Base-by-base conservation (phyloP, 2,113 vertebrate genomes). In the Ahaetulla prasina region DNA sequence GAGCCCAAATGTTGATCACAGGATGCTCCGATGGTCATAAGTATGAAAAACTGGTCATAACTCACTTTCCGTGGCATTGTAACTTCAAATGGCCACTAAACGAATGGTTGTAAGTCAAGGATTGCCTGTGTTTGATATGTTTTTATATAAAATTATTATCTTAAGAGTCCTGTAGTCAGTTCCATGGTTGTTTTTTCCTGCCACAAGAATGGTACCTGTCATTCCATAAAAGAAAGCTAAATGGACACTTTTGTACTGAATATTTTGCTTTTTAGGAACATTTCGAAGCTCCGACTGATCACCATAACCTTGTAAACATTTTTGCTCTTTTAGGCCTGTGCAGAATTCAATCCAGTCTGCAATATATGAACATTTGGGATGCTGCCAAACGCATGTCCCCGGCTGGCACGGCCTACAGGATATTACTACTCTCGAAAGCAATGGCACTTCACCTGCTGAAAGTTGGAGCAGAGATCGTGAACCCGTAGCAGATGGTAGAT, bases 401-500 rank as follows among this genome's bases (percentile, higher is more conserved):
- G 35, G 80, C 90, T 93, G 91, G 20, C 57, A 87, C 16, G 87
- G 87, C 85, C 91, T 93, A 91, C 85, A 74, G 39, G 43, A 0
- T 91, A 92, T 89, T 39, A 49, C 16, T 88, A 47, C 10, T 53
- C 90, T 85, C 39, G 92, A 89, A 85, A 90, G 50, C 43, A 47
- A 63, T 3, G 57, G 43, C 35, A 9, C 30, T 87, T 93, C 43
- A 18, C 92, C 94, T 87, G 95, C 93, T 95, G 85, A 80, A 23
- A 95, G 90, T 53, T 88, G 94, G 35, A 80, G 85, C 60, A 93
- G 93, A 90, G 91, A 94, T 39, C 53, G 85, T 68, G 96, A 96
- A 85, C 94, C 91, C 45, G 89, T 92, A 25, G 87, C 0, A 25
- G 91, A 94, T 20, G 0, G 35, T 2, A 90, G 91, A 8, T 85